Percentiles rank a stretch among this genome's conserved stretches.
Conservation (phyloP, 2,113 vertebrate species). For the Notarius quadriscutis region DNA sequence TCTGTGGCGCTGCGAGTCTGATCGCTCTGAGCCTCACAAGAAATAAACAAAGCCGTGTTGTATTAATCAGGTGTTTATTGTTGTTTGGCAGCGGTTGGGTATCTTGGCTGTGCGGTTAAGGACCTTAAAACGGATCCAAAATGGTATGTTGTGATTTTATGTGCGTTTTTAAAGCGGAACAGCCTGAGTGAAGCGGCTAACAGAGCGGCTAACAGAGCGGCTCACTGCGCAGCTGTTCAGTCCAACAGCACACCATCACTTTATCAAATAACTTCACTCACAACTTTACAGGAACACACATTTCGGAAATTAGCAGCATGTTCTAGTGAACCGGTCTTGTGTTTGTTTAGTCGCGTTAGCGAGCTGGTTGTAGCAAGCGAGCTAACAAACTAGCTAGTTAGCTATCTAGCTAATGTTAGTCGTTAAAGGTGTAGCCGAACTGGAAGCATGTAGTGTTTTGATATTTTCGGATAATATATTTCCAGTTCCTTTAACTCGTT, state of each 20-base stretch:
- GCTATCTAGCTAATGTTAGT: not conserved
- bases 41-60: not conserved
- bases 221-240: not conserved
- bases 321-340: not conserved
- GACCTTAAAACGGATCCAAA: conserved; percentile 20
- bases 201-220: not conserved
- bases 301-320: too few relatives aligned
- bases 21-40: not conserved
- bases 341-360: not conserved
- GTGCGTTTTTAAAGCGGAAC: not conserved
- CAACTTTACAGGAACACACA: not conserved
- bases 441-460: not conserved
- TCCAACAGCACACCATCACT: not conserved
- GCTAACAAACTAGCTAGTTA: not conserved
- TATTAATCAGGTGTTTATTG: not conserved
- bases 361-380: not conserved
- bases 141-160: conserved; percentile 39
- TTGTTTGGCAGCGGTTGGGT: not conserved
- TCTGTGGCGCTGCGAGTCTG: not conserved
- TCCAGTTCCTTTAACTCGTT: not conserved
- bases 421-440: not conserved
- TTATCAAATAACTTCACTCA: not conserved
- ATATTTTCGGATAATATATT: not conserved
- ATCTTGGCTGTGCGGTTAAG: conserved; percentile 12
- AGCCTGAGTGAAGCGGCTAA: conserved; percentile 21